Evolutionary conservation across 2,888 invertebrate genomes (phyloP).

Genomic region (Diarsia brunnea): DNA sequence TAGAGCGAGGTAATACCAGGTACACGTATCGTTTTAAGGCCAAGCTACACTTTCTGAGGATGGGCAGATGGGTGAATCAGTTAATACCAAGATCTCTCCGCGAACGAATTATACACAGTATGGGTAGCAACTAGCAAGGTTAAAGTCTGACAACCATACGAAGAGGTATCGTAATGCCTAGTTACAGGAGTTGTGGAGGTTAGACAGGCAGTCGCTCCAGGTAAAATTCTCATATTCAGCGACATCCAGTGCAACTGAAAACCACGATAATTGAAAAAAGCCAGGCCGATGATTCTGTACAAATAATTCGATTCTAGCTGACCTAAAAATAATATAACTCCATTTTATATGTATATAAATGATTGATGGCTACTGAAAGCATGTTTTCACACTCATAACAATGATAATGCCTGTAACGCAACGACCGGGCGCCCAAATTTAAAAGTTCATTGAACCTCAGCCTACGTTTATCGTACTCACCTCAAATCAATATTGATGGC

Average conservation of each 20-base stretch:
- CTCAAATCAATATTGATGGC: slow-evolving; percentile 38
- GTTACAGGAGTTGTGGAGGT: background rate
- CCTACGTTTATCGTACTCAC: slow-evolving; percentile 1
- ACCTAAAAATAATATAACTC: background rate
- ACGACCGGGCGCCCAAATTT: background rate
- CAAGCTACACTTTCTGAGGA: too few relatives aligned
- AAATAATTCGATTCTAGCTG: background rate
- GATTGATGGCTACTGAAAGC: slow-evolving; percentile 22
- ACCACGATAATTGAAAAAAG: background rate
- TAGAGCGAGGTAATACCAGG: too few relatives aligned
- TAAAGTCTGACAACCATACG: background rate
- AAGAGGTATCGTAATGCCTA: background rate
- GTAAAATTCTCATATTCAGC: background rate
- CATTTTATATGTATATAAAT: slow-evolving; percentile 14
- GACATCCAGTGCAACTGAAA: background rate
- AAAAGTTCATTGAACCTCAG: slow-evolving; percentile 25
- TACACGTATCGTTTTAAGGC: too few relatives aligned
- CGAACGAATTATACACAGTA: too few relatives aligned
- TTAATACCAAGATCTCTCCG: background rate
- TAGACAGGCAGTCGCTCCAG: background rate
- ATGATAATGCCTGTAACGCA: slow-evolving; percentile 11
- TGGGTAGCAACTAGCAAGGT: background rate
- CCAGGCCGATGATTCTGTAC: background rate
- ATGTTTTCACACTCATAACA: slow-evolving; percentile 25
- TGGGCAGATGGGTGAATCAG: too few relatives aligned